Base-by-base conservation (phyloP, 2,888 invertebrate species). In the Branchellion lobata region DNA sequence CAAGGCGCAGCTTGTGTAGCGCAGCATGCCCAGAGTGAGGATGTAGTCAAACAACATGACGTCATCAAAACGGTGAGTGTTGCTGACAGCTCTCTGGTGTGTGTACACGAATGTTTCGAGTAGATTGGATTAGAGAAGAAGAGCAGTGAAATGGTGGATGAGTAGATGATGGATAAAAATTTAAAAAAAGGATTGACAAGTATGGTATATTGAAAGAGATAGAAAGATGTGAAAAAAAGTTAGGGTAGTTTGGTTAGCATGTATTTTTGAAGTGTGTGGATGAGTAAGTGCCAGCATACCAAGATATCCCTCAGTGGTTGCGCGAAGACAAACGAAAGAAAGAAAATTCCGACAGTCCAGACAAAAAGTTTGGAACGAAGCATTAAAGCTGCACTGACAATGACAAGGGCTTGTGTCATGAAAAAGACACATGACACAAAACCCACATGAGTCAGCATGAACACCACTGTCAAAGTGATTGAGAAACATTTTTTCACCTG, bases 1-100 rank as follows among this genome's bases (percentile, higher is more conserved):
- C 18, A 69, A n/a, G 40, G 65, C 77, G 34, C 65, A 34, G 2
- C 65, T 61, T 34, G 65, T 77, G n/a, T 65, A 77, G 21, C 77
- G 47, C 33, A 77, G 27, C 24, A 77, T 33, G 65, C 77, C 77
- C 40, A 77, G 18, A 61, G 77, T 65, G 18, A 61, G 34, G 5
- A 77, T 1, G 34, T 77, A 77, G 34, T 77, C 77, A 3, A 57
- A n/a, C 24, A 57, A n/a, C 14, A 57, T 8, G n/a, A 3, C 21
- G 14, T 57, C 61, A 14, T 57, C 61, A 24, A 24, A 57, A 14
- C 3, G 21, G 21, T n/a, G 8, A 3, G 61, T 57, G 61, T 57
- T 57, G 3, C 11, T 57, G 3, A 57, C 8, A 8, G 18, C 8
- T 14, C 11, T 14, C 47, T 47, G 47, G 47, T 47, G 47, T n/a